A percentile compares a stretch with the other conserved stretches of the same genome.
Conservation (phyloP, 2,113 vertebrate genomes). For the Orycteropus afer region DNA sequence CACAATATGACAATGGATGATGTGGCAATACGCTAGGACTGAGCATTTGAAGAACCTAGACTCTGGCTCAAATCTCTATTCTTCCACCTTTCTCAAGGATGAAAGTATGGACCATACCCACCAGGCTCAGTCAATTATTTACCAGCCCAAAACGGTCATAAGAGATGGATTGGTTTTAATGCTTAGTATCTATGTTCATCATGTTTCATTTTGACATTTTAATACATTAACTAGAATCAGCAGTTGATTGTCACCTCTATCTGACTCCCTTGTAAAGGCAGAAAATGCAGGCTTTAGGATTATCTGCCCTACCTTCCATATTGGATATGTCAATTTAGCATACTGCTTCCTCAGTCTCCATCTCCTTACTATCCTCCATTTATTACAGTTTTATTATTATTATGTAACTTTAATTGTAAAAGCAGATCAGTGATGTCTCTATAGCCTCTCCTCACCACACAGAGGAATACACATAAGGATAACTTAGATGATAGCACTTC, state of each 20-base stretch:
- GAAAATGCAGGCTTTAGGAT: neutral
- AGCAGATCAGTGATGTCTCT: neutral
- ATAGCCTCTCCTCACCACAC: neutral
- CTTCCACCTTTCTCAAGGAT: neutral
- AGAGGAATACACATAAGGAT: neutral
- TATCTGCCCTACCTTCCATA: neutral
- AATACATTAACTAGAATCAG: neutral
- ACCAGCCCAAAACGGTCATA: neutral
- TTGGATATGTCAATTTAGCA: neutral
- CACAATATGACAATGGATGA: neutral
- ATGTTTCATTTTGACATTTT: neutral
- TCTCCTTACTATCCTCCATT: neutral
- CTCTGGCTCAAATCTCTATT: neutral
- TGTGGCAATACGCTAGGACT: neutral
- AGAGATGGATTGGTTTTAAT: neutral
- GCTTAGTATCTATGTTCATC: neutral
- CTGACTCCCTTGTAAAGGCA: neutral
- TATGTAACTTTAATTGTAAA: neutral
- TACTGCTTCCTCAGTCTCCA: neutral
- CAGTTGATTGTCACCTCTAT: neutral
- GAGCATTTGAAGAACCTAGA: neutral
- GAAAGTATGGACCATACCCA: neutral
- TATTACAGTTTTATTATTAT: neutral
- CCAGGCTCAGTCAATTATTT: neutral
- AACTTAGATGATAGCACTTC: neutral